A percentile compares a stretch with the other conserved stretches of the same genome.
Evolutionary conservation across 2,888 invertebrate genomes (phyloP).

Genomic region (Eupsilia transversa): DNA sequence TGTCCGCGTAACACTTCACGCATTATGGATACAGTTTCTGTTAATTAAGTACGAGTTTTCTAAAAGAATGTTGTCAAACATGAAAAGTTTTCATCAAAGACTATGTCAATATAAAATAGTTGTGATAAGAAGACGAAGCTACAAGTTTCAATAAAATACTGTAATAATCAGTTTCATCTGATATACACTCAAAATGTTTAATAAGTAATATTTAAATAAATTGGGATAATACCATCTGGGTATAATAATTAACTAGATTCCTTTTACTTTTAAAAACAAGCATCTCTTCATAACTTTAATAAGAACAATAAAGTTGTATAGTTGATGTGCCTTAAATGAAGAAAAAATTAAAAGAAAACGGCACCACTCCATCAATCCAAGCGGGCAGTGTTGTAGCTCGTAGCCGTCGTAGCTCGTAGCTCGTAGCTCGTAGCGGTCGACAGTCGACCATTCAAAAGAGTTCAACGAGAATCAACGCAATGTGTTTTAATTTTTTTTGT

Average conservation of each 20-base stretch:
- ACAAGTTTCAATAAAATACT: neutral
- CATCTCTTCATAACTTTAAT: neutral
- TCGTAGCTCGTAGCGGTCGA: conserved; percentile 20
- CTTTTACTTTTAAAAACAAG: neutral
- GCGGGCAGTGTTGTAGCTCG: neutral
- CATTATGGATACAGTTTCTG: conserved; percentile 21
- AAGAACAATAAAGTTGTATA: neutral
- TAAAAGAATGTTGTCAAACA: neutral
- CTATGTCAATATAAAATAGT: neutral
- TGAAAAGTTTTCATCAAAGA: neutral
- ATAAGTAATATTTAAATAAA: neutral
- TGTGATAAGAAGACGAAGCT: neutral
- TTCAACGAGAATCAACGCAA: conserved; percentile 43
- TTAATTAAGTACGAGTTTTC: neutral
- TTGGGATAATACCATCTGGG: too few species aligned
- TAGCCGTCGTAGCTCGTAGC: conserved; percentile 8
- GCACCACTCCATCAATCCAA: neutral
- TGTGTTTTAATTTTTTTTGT: neutral
- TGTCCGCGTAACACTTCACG: conserved; percentile 18
- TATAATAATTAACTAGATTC: neutral
- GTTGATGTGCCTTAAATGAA: neutral
- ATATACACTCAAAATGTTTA: neutral
- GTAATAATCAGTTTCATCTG: neutral
- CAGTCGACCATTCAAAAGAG: conserved; percentile 43
- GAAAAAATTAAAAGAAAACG: neutral